phyloP scores from a whole-genome alignment of 2,113 vertebrate species.

The Leucoraja erinaceus region DNA sequence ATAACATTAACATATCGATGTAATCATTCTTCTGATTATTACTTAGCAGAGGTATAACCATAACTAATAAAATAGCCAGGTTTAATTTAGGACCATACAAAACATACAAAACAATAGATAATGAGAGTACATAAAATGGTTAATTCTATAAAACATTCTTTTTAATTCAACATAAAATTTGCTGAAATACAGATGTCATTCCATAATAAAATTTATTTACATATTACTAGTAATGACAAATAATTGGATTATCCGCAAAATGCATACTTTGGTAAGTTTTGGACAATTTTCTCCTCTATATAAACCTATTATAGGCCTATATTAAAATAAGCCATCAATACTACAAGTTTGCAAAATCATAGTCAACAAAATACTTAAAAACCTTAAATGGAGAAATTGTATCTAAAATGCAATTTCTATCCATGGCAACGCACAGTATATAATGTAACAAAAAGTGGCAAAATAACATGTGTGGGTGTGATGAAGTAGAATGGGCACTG shows the following conservation, averaged over 20 bases:
- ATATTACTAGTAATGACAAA: background rate
- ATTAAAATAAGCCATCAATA: background rate
- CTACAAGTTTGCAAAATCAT: background rate
- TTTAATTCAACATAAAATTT: background rate
- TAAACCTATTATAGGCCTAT: background rate
- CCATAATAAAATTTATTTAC: constrained; percentile 30
- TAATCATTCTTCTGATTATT: background rate
- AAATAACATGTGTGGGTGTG: background rate
- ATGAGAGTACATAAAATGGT: background rate
- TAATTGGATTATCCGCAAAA: background rate
- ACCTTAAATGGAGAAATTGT: background rate
- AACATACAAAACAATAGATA: background rate
- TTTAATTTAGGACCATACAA: background rate
- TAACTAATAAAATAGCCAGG: background rate
- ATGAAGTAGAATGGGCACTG: background rate
- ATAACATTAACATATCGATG: background rate
- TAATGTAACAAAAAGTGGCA: background rate
- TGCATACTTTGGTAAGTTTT: background rate
- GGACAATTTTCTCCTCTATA: background rate
- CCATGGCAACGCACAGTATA: background rate
- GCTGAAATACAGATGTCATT: background rate
- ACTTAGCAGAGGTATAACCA: background rate
- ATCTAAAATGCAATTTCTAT: background rate
- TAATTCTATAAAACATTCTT: background rate
- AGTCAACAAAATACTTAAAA: constrained; percentile 3